These are phyloP conservation scores for Oncorhynchus tshawytscha DNA, from an alignment of 2,113 vertebrate species.

Conservation along the genomic window DNA sequence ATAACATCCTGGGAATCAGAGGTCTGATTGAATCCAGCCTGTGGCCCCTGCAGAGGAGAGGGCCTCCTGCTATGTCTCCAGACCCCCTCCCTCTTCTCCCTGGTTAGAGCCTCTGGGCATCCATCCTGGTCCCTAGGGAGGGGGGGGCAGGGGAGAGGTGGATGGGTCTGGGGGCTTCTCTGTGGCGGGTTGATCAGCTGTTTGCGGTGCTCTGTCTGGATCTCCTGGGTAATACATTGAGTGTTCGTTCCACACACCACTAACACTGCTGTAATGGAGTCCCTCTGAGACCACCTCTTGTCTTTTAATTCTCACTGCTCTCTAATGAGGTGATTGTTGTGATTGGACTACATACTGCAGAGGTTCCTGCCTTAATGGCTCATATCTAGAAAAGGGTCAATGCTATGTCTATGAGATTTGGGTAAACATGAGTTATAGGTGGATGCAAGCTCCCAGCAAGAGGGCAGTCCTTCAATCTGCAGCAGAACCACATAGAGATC, in stretches of 20 bases:
- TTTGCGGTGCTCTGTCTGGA: constrained; percentile 49
- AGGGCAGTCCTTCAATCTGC: constrained; percentile 67
- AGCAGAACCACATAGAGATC: constrained; percentile 42
- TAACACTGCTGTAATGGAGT: constrained; percentile 16
- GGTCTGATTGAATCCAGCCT: constrained; percentile 64
- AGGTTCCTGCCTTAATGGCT: constrained; percentile 52
- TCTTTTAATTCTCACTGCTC: constrained; percentile 39
- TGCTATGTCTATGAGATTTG: constrained; percentile 61
- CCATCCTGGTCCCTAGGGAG: constrained; percentile 46
- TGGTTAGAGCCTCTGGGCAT: constrained; percentile 45
- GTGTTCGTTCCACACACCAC: constrained; percentile 47
- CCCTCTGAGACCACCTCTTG: constrained; percentile 39
- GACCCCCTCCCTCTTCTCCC: neutral
- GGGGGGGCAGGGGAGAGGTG: constrained; percentile 1
- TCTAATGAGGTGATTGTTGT: constrained; percentile 66
- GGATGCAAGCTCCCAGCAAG: constrained; percentile 50
- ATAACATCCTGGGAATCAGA: constrained; percentile 63
- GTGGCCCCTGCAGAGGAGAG: constrained; percentile 41
- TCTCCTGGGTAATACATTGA: constrained; percentile 53
- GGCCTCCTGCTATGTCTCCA: constrained; percentile 1
- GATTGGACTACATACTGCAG: constrained; percentile 58
- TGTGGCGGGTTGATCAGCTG: constrained; percentile 56
- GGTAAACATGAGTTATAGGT: constrained; percentile 55
- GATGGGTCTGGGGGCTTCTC: constrained; percentile 19
- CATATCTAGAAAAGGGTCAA: constrained; percentile 65